These are phyloP conservation scores for Zootermopsis nevadensis DNA, from an alignment of 2,888 invertebrate genomes.

Conservation along the genomic window DNA sequence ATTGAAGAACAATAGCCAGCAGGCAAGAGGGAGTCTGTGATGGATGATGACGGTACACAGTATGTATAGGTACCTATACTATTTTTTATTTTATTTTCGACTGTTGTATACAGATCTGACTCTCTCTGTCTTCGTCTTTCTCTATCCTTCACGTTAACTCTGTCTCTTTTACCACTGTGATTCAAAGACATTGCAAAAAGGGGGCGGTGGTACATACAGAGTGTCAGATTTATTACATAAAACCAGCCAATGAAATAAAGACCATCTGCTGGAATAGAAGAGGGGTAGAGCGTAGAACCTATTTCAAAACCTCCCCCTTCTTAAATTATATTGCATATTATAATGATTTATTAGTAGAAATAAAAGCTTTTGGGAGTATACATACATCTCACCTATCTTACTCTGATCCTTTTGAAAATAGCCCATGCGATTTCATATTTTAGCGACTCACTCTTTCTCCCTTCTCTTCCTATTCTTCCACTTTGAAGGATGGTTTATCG, in stretches of 20 bases:
- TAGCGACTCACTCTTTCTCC: conserved; percentile 38
- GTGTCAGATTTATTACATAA: conserved; percentile 54
- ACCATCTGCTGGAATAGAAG: conserved; percentile 62
- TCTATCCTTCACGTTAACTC: conserved; percentile 30
- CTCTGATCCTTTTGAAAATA: conserved; percentile 37
- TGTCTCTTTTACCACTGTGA: conserved; percentile 44
- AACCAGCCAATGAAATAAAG: conserved; percentile 59
- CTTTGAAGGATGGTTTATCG: conserved; percentile 50
- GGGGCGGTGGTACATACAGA: conserved; percentile 49
- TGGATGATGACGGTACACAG: conserved; percentile 50
- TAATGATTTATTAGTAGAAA: conserved; percentile 65
- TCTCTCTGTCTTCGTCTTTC: conserved; percentile 5
- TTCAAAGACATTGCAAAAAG: conserved; percentile 52
- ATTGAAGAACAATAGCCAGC: conserved; percentile 52
- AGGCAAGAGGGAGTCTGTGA: conserved; percentile 41
- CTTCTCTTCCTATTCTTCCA: conserved; percentile 22
- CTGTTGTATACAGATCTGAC: conserved; percentile 25
- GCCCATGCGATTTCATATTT: conserved; percentile 39
- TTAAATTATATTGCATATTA: conserved; percentile 66
- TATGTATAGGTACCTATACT: conserved; percentile 40
- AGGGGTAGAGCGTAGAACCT: conserved; percentile 52
- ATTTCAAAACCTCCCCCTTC: conserved; percentile 46
- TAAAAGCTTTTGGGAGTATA: conserved; percentile 56
- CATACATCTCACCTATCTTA: conserved; percentile 38
- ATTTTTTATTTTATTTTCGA: conserved; percentile 46